These are phyloP conservation scores for Idaea biselata DNA, from an alignment of 2,888 invertebrate genomes.

Conservation along the genomic window DNA sequence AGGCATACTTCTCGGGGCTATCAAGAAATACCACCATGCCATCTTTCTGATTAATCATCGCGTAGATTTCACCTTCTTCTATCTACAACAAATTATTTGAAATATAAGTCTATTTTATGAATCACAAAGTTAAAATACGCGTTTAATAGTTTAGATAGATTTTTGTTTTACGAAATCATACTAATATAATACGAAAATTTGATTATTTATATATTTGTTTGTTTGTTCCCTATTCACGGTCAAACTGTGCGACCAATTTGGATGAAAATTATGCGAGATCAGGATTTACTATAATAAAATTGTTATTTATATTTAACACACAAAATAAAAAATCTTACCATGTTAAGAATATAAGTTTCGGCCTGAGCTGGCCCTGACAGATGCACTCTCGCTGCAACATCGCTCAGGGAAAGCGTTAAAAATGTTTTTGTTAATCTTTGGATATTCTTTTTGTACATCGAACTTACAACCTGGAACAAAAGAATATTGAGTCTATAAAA, in stretches of 20 bases:
- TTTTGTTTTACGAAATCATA: no score
- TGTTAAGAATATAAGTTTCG: conserved; percentile 95
- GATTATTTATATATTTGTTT: no score
- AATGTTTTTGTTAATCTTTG: conserved; percentile 97
- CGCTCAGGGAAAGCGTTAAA: conserved; percentile 91
- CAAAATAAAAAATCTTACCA: conserved; percentile 85
- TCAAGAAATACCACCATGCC: conserved; percentile 99
- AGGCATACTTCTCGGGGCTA: conserved; percentile 96
- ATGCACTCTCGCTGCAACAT: conserved; percentile 94
- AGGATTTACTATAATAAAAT: no score
- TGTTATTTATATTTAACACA: no score
- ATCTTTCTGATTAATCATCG: conserved; percentile 97
- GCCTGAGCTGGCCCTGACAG: conserved; percentile 92
- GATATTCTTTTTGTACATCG: conserved; percentile 97
- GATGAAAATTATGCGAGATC: no score
- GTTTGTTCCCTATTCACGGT: no score
- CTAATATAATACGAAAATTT: no score
- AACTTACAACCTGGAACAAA: conserved; percentile 86
- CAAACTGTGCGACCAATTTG: no score
- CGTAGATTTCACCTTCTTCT: conserved; percentile 97
- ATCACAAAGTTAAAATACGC: no score
- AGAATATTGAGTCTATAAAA: neutral
- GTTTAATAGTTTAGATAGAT: no score
- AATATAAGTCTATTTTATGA: neutral
- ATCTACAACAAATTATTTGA: conserved; percentile 81